These are phyloP conservation scores for Pelusios castaneus DNA, from an alignment of 2,113 vertebrate species.

Conservation along the genomic window DNA sequence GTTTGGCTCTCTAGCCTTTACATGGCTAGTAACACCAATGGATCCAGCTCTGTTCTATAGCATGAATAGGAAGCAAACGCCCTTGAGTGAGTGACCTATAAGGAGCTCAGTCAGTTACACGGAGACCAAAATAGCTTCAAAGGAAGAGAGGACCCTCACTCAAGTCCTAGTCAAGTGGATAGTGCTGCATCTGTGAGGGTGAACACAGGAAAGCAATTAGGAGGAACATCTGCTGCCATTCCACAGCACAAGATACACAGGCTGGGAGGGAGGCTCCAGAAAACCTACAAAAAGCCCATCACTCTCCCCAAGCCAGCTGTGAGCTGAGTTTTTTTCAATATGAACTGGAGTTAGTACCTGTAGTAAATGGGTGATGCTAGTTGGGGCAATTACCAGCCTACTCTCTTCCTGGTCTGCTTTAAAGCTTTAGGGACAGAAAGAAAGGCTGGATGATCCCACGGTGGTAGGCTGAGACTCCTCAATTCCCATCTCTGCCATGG, in stretches of 20 bases:
- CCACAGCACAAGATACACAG: neutral
- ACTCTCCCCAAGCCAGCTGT: neutral
- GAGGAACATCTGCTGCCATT: neutral
- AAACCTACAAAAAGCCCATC: neutral
- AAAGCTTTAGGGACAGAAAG: neutral
- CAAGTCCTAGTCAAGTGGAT: neutral
- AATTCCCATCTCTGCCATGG: neutral
- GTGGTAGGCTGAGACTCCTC: neutral
- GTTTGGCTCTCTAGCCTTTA: neutral
- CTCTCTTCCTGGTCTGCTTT: neutral
- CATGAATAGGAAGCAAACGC: neutral
- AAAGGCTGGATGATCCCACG: neutral
- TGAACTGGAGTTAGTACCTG: neutral
- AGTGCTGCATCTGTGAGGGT: neutral
- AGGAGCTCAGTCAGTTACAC: neutral
- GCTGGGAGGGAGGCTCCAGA: neutral
- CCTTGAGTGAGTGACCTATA: neutral
- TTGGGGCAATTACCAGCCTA: neutral
- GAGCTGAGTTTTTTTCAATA: neutral
- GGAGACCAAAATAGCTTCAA: neutral
- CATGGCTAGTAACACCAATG: neutral
- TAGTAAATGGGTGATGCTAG: neutral
- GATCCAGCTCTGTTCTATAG: neutral
- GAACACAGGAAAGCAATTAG: neutral
- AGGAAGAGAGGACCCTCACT: neutral